A percentile compares a stretch with the other conserved stretches of the same genome.
Evolutionary conservation across 2,888 invertebrate species (phyloP).

Genomic region (Pilophorus perplexus): DNA sequence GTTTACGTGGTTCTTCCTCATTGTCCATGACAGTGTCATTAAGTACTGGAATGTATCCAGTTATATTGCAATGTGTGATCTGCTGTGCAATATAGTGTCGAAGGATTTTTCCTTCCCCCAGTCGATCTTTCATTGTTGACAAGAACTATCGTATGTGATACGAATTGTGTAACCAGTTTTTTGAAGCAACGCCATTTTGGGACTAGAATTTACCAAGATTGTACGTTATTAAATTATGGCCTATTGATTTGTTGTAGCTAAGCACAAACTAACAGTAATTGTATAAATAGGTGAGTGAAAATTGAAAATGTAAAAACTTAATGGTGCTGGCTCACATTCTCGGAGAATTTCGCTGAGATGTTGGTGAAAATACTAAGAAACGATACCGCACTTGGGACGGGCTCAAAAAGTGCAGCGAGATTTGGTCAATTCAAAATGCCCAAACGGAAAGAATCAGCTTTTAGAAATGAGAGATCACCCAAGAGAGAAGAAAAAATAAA

Average conservation of each 20-base stretch:
- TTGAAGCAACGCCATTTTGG: no score
- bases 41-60: no score
- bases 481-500: no score
- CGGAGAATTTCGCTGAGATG: conserved; percentile 31
- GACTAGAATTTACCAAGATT: no score
- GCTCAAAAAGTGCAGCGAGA: conserved; percentile 34
- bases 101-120: neutral
- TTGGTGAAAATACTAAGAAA: conserved; percentile 27
- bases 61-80: conserved; percentile 11
- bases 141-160: no score
- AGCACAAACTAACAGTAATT: conserved; percentile 37
- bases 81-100: conserved; percentile 23
- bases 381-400: conserved; percentile 8
- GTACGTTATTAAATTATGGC: conserved; percentile 34
- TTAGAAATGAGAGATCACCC: no score
- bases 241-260: conserved; percentile 40
- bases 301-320: neutral
- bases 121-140: neutral
- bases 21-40: no score
- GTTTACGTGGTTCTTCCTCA: conserved; percentile 6
- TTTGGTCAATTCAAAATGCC: no score
- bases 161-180: no score
- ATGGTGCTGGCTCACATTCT: conserved; percentile 25
- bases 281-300: neutral
- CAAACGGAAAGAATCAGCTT: no score